Evolutionary conservation across 2,113 vertebrate genomes (phyloP).

Genomic region (Ammospiza caudacuta): DNA sequence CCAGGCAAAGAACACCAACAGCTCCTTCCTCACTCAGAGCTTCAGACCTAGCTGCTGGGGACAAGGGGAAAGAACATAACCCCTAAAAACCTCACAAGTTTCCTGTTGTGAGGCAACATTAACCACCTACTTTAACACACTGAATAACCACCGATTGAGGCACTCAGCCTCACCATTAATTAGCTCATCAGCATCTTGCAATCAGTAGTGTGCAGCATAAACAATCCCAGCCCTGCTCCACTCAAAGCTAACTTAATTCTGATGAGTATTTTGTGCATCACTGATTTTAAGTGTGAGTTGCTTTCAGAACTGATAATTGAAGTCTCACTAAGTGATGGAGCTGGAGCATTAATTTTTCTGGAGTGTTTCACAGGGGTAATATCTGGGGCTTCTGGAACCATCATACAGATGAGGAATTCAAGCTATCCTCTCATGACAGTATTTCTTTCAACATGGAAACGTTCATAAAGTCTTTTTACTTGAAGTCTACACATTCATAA

Average conservation of each 20-base stretch:
- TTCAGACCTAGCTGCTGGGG: background rate
- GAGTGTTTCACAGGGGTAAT: background rate
- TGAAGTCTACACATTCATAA: background rate
- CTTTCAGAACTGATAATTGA: background rate
- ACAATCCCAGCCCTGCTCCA: background rate
- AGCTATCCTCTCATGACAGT: background rate
- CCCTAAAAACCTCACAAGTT: background rate
- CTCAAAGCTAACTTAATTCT: background rate
- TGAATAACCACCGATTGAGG: background rate
- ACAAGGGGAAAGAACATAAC: accelerated
- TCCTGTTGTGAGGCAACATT: background rate
- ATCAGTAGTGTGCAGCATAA: background rate
- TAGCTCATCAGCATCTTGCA: background rate
- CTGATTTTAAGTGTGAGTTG: background rate
- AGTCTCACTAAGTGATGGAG: background rate
- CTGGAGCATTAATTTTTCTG: background rate
- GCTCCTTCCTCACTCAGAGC: background rate
- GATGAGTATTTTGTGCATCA: background rate
- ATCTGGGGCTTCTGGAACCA: background rate
- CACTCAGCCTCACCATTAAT: background rate
- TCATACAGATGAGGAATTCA: background rate
- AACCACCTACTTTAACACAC: background rate
- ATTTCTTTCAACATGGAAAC: background rate
- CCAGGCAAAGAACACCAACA: background rate
- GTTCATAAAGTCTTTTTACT: background rate